phyloP scores from a whole-genome alignment of 2,113 vertebrate species.

The Varanus salvator region DNA sequence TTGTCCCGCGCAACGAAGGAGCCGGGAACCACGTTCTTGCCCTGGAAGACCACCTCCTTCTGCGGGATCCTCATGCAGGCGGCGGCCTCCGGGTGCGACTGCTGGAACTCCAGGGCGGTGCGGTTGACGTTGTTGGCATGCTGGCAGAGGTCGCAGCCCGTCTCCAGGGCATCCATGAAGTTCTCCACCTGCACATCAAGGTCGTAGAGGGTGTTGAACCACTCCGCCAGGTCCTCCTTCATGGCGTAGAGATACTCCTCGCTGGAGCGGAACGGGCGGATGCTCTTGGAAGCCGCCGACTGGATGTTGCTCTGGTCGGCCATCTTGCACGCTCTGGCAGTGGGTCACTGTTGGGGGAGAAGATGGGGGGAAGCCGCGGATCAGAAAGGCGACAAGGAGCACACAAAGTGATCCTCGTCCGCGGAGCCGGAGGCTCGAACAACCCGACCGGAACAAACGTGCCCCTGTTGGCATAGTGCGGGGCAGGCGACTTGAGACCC shows the following conservation, averaged over 20 bases:
- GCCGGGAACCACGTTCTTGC: conserved; percentile 83
- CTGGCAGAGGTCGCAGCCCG: conserved; percentile 77
- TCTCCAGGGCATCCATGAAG: conserved; percentile 81
- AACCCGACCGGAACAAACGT: not conserved
- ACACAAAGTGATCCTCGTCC: not conserved
- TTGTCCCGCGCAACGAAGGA: conserved; percentile 95
- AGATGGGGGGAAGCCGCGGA: not conserved
- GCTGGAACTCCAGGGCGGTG: conserved; percentile 73
- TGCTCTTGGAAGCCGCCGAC: conserved; percentile 82
- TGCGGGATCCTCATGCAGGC: conserved; percentile 76
- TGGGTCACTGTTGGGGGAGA: conserved; percentile 43
- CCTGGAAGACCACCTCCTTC: conserved; percentile 89
- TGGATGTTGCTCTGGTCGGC: conserved; percentile 79
- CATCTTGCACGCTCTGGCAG: conserved; percentile 58
- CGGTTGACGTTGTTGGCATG: conserved; percentile 83
- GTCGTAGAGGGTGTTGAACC: conserved; percentile 82
- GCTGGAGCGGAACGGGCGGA: conserved; percentile 82
- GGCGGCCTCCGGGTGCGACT: conserved; percentile 78
- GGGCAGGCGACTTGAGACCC: not conserved
- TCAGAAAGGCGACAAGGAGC: not conserved
- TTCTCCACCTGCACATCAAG: conserved; percentile 79
- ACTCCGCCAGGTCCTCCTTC: conserved; percentile 86
- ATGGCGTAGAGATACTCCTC: conserved; percentile 87
- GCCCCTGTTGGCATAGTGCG: not conserved
- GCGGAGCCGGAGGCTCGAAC: not conserved